Conservation (phyloP, 1,140 invertebrate genomes). For the Drosophila athabasca region DNA sequence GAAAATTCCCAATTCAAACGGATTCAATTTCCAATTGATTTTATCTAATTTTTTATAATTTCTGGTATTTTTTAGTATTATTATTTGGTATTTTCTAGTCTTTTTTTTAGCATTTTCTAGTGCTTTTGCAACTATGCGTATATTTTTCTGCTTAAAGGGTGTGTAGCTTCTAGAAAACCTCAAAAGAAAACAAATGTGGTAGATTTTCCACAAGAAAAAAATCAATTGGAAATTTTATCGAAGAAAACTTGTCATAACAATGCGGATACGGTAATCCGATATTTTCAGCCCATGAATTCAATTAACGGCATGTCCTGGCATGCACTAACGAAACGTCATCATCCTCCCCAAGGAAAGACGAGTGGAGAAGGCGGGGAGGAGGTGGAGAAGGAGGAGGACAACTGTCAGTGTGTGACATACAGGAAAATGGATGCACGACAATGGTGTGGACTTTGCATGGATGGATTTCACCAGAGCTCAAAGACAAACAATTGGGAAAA, state of each 20-base stretch:
- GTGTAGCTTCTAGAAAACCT: too few relatives aligned
- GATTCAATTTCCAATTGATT: too few relatives aligned
- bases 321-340: constrained; percentile 8
- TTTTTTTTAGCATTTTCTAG: too few relatives aligned
- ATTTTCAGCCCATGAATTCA: constrained; percentile 62
- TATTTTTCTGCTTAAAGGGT: too few relatives aligned
- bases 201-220: too few relatives aligned
- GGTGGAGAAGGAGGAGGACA: constrained; percentile 8
- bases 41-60: too few relatives aligned
- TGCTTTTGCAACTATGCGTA: too few relatives aligned
- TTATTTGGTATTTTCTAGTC: too few relatives aligned
- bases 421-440: constrained; percentile 40
- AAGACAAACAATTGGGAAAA: constrained; percentile 41
- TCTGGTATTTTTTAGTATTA: too few relatives aligned
- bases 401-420: constrained; percentile 48
- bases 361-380: background rate
- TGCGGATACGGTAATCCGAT: constrained; percentile 47
- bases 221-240: too few relatives aligned
- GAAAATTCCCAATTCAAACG: too few relatives aligned
- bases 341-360: constrained; percentile 9
- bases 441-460: constrained; percentile 28
- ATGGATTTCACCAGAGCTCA: constrained; percentile 46
- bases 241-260: constrained; percentile 1
- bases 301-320: constrained; percentile 52
- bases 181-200: too few relatives aligned